Conservation (phyloP, 2,113 vertebrate species). For the Electrona antarctica region DNA sequence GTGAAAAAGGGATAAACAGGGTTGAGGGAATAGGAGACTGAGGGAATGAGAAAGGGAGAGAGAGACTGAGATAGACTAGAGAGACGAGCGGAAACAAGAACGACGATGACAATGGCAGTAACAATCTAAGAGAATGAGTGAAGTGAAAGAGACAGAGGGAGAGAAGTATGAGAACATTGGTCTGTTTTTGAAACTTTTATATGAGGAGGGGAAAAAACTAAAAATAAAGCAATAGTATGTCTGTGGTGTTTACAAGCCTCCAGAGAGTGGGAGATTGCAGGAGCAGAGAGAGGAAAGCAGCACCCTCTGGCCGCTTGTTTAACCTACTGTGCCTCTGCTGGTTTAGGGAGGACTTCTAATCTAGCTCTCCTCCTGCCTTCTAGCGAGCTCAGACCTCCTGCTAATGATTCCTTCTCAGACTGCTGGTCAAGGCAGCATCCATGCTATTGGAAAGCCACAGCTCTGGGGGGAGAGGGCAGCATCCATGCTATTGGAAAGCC, state of each 20-base stretch:
- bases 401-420: too few species aligned
- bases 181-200: slow-evolving; percentile 4
- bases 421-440: too few species aligned
- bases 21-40: not conserved
- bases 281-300: not conserved
- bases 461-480: too few species aligned
- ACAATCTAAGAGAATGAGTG: too few species aligned
- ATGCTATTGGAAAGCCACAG: too few species aligned
- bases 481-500: slow-evolving; percentile 72
- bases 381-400: too few species aligned
- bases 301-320: slow-evolving; percentile 61
- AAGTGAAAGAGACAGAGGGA: not conserved
- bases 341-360: too few species aligned
- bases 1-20: not conserved
- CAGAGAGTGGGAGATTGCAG: slow-evolving; percentile 5
- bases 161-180: not conserved
- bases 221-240: slow-evolving; percentile 3
- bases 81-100: not conserved
- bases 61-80: not conserved
- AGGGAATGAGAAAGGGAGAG: not conserved
- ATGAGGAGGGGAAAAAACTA: too few species aligned
- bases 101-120: too few species aligned
- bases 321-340: slow-evolving; percentile 71
- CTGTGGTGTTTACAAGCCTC: slow-evolving; percentile 2
- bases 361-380: too few species aligned